These are phyloP conservation scores for Pollenia angustigena DNA, from an alignment of 2,888 invertebrate genomes.

Conservation along the genomic window DNA sequence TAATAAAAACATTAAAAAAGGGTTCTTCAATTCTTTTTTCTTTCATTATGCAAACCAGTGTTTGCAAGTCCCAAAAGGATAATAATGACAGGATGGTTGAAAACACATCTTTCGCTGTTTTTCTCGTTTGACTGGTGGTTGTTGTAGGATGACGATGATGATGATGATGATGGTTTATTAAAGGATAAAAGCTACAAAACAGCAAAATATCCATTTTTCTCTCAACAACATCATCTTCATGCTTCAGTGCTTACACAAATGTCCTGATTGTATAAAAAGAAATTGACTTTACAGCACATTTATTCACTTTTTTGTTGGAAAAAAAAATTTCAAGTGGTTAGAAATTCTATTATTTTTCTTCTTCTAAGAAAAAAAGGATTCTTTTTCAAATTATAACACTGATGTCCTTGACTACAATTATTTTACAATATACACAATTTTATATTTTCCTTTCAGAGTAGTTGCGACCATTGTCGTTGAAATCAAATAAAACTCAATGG, in stretches of 20 bases:
- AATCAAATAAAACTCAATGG: conserved; percentile 76
- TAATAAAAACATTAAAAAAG: conserved; percentile 57
- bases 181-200: conserved; percentile 64
- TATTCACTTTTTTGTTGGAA: conserved; percentile 15
- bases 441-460: not conserved
- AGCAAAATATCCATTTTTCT: conserved; percentile 48
- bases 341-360: conserved; percentile 31
- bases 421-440: not conserved
- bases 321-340: not conserved
- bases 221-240: not conserved
- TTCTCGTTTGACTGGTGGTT: conserved; percentile 33
- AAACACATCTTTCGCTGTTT: not conserved
- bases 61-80: conserved; percentile 71
- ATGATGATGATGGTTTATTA: conserved; percentile 69
- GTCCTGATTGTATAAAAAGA: not conserved
- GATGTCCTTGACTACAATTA: conserved; percentile 46
- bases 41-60: conserved; percentile 67
- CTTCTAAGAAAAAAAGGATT: conserved; percentile 1
- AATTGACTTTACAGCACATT: not conserved
- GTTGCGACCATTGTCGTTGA: conserved; percentile 34
- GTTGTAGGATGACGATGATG: conserved; percentile 23
- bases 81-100: conserved; percentile 26
- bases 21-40: conserved; percentile 23
- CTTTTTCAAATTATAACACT: conserved; percentile 18
- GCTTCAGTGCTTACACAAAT: not conserved